Conservation (phyloP, 2,797 vertebrate genomes). For the Tokudaia tokunoshimensis region DNA sequence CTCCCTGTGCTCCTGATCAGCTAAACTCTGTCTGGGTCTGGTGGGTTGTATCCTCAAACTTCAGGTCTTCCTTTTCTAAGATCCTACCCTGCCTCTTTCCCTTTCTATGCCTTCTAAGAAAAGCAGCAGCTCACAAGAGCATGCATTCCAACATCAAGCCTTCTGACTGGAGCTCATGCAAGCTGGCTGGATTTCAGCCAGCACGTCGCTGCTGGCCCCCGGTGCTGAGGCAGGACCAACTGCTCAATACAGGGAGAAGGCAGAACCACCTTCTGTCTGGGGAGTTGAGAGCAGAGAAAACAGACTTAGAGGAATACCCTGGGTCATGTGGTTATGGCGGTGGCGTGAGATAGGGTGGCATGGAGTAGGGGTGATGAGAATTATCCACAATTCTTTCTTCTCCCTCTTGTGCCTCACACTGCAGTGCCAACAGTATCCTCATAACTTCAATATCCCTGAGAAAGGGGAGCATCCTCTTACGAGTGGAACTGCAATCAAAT, state of each 20-base stretch:
- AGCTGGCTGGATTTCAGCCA: neutral
- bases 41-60: neutral
- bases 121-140: conserved; percentile 43
- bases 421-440: neutral
- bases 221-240: neutral
- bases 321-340: neutral
- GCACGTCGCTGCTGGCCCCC: neutral
- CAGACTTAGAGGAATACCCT: neutral
- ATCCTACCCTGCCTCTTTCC: neutral
- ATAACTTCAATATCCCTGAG: neutral
- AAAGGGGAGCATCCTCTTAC: neutral
- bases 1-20: neutral
- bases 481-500: neutral
- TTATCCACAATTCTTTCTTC: neutral
- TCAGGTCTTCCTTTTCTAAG: conserved; percentile 49
- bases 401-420: neutral
- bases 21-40: neutral
- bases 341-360: neutral
- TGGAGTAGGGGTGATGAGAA: neutral
- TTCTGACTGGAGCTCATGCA: neutral
- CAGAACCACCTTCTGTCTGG: neutral
- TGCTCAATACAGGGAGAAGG: neutral
- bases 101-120: conserved; percentile 65
- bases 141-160: neutral
- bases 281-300: neutral